A percentile compares a stretch with the other conserved stretches of the same genome.
Conservation (phyloP, 1,140 invertebrate species). For the Scaptomyza hsui region DNA sequence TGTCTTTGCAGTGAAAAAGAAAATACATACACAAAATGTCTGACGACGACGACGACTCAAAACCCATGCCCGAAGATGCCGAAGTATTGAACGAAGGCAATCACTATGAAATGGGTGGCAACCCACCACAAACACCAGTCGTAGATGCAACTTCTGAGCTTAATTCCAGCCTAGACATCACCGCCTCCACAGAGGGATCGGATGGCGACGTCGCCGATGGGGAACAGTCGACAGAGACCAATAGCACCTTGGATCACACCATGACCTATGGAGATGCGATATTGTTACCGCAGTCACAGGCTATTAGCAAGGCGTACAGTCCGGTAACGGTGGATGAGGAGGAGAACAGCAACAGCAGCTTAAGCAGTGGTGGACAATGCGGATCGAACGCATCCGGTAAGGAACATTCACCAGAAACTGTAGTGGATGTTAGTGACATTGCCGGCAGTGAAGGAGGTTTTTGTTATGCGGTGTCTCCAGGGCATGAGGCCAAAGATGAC, state of each 20-base stretch:
- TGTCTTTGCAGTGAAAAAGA: neutral
- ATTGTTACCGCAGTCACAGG: neutral
- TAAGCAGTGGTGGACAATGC: slow-evolving; percentile 9
- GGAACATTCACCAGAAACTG: slow-evolving; percentile 41
- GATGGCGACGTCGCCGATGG: slow-evolving; percentile 21
- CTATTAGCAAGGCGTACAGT: slow-evolving; percentile 20
- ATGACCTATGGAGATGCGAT: neutral
- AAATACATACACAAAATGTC: slow-evolving; percentile 10
- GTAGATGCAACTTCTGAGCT: slow-evolving; percentile 44
- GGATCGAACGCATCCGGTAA: slow-evolving; percentile 20
- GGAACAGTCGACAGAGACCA: slow-evolving; percentile 7
- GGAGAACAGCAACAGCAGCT: slow-evolving; percentile 27
- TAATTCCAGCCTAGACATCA: slow-evolving; percentile 49
- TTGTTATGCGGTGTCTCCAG: neutral
- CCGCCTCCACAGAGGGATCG: slow-evolving; percentile 46
- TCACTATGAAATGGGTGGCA: neutral
- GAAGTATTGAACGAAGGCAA: neutral
- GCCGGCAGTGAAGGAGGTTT: neutral
- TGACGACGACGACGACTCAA: slow-evolving; percentile 4
- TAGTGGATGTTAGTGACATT: slow-evolving; percentile 31
- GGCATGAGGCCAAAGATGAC: neutral
- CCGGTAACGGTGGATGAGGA: slow-evolving; percentile 35
- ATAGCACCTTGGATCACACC: neutral
- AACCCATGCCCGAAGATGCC: neutral
- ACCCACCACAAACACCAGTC: slow-evolving; percentile 45